Conservation (phyloP, 2,113 vertebrate genomes). For the Leucosticte australis region DNA sequence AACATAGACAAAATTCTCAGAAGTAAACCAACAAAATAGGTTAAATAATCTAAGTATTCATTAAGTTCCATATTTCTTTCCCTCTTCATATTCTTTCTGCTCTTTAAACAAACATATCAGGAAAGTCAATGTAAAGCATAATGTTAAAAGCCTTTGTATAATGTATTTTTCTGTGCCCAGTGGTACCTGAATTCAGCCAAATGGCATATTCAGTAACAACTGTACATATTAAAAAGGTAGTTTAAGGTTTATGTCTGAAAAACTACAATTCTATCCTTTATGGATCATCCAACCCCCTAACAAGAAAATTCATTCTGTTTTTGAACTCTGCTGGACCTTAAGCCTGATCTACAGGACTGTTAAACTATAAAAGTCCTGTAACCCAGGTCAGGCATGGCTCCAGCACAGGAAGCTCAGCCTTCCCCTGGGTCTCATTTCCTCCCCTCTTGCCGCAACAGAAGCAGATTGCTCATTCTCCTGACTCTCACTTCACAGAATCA, state of each 20-base stretch:
- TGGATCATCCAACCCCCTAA: neutral
- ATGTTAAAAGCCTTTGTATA: neutral
- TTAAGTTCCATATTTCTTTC: neutral
- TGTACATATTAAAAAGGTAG: neutral
- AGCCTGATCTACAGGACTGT: neutral
- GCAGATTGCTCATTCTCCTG: constrained; percentile 3
- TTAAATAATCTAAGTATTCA: neutral
- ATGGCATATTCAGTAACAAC: neutral
- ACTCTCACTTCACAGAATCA: neutral
- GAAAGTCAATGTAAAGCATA: neutral
- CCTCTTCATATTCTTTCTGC: neutral
- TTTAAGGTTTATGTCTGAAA: neutral
- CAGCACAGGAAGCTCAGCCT: neutral
- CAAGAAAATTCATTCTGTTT: neutral
- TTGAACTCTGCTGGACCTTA: neutral
- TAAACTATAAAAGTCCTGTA: neutral
- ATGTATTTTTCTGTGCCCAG: neutral
- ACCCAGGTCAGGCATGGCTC: neutral
- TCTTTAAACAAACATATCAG: neutral
- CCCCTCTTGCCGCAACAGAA: neutral
- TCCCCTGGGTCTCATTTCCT: neutral
- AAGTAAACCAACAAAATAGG: neutral
- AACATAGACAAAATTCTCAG: neutral
- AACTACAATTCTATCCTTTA: neutral
- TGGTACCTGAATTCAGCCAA: neutral